Conservation (phyloP, 2,797 vertebrate species). For the Hapalemur alaotrensis region DNA sequence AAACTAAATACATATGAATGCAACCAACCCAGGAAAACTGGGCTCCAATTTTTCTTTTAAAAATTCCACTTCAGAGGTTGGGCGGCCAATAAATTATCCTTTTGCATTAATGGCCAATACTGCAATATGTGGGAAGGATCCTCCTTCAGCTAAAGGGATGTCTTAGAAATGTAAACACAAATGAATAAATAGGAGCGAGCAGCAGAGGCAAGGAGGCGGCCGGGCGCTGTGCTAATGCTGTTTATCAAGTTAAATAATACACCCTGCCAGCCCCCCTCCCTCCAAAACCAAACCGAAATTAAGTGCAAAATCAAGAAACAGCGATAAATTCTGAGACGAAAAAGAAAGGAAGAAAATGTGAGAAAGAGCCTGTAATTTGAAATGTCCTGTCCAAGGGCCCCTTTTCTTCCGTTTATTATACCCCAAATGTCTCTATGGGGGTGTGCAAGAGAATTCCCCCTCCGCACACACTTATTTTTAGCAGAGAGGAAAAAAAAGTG, state of each 20-base stretch:
- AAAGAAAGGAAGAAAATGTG: background rate
- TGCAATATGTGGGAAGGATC: constrained; percentile 70
- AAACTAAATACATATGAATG: constrained; percentile 66
- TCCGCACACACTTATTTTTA: constrained; percentile 73
- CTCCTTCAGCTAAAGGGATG: constrained; percentile 77
- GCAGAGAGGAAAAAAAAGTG: constrained; percentile 75
- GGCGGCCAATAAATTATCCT: constrained; percentile 75
- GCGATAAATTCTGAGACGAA: constrained; percentile 73
- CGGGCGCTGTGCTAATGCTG: constrained; percentile 33
- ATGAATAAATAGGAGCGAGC: constrained; percentile 76
- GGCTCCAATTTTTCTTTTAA: constrained; percentile 58
- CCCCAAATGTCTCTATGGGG: background rate
- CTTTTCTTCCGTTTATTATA: constrained; percentile 41
- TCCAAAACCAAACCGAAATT: constrained; percentile 69
- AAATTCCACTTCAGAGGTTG: constrained; percentile 72
- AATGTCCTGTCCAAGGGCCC: constrained; percentile 64
- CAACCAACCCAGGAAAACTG: constrained; percentile 19
- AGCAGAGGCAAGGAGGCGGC: background rate
- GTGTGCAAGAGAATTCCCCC: constrained; percentile 60
- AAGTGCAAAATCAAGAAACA: constrained; percentile 66
- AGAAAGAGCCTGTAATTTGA: constrained; percentile 53
- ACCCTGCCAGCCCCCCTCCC: constrained; percentile 64
- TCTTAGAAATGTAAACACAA: constrained; percentile 78
- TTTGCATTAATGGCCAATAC: constrained; percentile 79
- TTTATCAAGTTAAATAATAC: constrained; percentile 78